These are phyloP conservation scores for Nibea albiflora DNA, from an alignment of 2,113 vertebrate genomes.

Conservation along the genomic window DNA sequence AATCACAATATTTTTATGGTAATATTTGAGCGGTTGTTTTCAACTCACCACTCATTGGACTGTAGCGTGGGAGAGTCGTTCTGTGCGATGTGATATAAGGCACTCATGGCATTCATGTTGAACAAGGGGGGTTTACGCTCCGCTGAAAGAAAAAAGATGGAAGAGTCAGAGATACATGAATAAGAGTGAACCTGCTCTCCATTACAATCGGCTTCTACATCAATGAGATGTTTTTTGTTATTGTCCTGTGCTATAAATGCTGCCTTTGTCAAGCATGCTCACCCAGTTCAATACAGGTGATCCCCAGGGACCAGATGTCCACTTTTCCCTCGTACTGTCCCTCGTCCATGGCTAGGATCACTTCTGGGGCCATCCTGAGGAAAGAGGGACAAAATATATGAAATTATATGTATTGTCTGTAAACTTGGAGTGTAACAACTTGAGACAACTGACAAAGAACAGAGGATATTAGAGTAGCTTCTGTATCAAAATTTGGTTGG, in stretches of 20 bases:
- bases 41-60: slow-evolving; percentile 96
- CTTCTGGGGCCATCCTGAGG: slow-evolving; percentile 98
- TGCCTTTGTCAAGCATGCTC: slow-evolving; percentile 66
- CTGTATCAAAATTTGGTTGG: not conserved
- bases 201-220: not conserved
- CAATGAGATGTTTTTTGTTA: not conserved
- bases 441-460: not conserved
- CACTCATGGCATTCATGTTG: slow-evolving; percentile 99
- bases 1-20: not conserved
- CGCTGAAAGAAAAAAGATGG: slow-evolving; percentile 82
- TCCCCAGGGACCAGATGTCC: slow-evolving; percentile 98
- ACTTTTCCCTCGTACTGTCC: slow-evolving; percentile 98
- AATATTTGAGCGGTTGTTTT: not conserved
- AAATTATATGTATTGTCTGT: slow-evolving; percentile 25
- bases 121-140: slow-evolving; percentile 99
- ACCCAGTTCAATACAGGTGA: slow-evolving; percentile 99
- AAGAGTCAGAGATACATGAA: not conserved
- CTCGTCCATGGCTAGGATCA: slow-evolving; percentile 99
- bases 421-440: slow-evolving; percentile 23
- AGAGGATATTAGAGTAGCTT: not conserved
- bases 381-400: slow-evolving; percentile 41
- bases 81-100: slow-evolving; percentile 99
- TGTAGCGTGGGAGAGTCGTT: slow-evolving; percentile 97
- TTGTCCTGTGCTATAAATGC: not conserved
- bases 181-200: not conserved